Percentiles rank a stretch among this genome's conserved stretches.
Evolutionary conservation across 1,140 invertebrate genomes (phyloP).

Genomic region (Trichonephila clavata): DNA sequence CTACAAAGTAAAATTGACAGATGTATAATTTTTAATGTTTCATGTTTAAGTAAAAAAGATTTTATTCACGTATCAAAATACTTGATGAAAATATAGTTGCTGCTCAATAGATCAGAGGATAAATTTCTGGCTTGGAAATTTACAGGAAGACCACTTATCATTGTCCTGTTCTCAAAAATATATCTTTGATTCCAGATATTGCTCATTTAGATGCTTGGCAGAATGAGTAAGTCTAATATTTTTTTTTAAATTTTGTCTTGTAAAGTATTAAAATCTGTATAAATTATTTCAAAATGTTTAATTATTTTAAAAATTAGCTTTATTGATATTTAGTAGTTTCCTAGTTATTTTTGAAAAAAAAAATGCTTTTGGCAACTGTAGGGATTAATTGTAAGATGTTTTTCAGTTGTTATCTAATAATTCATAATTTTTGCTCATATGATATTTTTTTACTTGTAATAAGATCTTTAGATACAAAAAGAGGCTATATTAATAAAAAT

Average conservation of each 20-base stretch:
- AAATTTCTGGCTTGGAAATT: constrained; percentile 47
- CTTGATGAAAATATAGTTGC: constrained; percentile 23
- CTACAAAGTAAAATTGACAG: too few species aligned
- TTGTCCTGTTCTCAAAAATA: neutral
- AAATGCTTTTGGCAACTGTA: too few species aligned
- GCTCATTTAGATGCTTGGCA: constrained; percentile 65
- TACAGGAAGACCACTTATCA: neutral
- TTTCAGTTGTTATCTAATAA: too few species aligned
- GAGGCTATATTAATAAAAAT: too few species aligned
- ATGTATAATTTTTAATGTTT: neutral
- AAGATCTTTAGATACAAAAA: too few species aligned
- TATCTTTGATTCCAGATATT: constrained; percentile 74
- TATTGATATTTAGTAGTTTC: too few species aligned
- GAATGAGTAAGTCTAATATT: constrained; percentile 27
- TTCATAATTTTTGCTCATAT: too few species aligned
- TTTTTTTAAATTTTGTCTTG: neutral
- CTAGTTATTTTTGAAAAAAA: too few species aligned
- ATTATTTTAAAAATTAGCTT: too few species aligned
- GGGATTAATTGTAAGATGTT: too few species aligned
- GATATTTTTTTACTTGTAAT: too few species aligned
- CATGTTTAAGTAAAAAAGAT: neutral
- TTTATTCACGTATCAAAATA: constrained; percentile 15
- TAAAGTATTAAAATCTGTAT: neutral
- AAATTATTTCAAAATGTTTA: too few species aligned
- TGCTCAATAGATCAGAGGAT: constrained; percentile 74